Evolutionary conservation across 2,797 vertebrate genomes (phyloP), one percentile per base, ranked within the genome.

Genomic region (Pangasius djambal): DNA sequence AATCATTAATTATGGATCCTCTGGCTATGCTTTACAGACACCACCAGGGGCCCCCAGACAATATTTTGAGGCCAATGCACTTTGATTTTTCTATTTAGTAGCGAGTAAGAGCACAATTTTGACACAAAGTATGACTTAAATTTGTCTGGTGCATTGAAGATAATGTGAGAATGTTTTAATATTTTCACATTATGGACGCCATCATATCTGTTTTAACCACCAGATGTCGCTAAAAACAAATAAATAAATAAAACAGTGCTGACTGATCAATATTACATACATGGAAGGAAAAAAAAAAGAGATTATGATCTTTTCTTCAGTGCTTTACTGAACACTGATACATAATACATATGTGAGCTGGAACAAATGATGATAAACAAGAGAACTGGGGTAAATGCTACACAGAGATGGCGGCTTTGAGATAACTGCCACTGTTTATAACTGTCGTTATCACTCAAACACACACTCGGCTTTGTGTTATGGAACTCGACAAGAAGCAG

Each of bases 391-490:
- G 25, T 82, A 48, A 78, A 74, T 65, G 25, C 59, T 48, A 74
- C 63, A 72, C 8, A 48, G 22, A 79, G 81, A 89, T 37, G 61
- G 37, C 34, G 13, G 61, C 72, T 87, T 90, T 87, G 65, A 85
- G 89, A 90, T 88, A 90, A 85, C 67, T 31, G 55, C 82, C 90
- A 89, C 86, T 87, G 84, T 77, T 89, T 87, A 85, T 87, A 89
- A 87, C 87, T 77, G 65, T 81, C 74, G 75, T 89, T 89, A 89
- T 83, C 82, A 44, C 25, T 79, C 63, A 87, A 37, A n/a, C 79
- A 92, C 83, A 91, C 95, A 92, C 93, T 93, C 94, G 93, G 93
- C 95, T 95, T 95, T 86, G 88, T 94, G 95, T 95, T 93, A 91
- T 93, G 87, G 3, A 65, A 2, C 90, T 90, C 84, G 93, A 93